Percentiles rank a stretch among this genome's conserved stretches.
Evolutionary conservation across 2,888 invertebrate species (phyloP).

Genomic region (Aplocera efformata): DNA sequence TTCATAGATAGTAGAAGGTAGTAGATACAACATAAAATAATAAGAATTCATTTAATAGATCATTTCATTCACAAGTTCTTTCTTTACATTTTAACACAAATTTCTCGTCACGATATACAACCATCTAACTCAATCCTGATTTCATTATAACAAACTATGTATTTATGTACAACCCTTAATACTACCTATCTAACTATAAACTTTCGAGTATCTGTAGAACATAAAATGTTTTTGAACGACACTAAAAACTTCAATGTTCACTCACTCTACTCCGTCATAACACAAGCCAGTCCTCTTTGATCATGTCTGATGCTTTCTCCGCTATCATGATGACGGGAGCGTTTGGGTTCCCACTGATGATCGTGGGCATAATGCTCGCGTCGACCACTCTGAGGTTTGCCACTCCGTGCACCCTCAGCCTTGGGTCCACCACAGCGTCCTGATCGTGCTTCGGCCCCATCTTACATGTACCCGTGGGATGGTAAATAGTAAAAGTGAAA

Average conservation of each 20-base stretch:
- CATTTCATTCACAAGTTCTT: slow-evolving; percentile 7
- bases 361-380: slow-evolving; percentile 93
- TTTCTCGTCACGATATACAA: not conserved
- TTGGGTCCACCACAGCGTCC: slow-evolving; percentile 89
- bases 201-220: slow-evolving; percentile 15
- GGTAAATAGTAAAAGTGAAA: slow-evolving; percentile 91
- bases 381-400: slow-evolving; percentile 89
- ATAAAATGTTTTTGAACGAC: slow-evolving; percentile 21
- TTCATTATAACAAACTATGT: slow-evolving; percentile 2
- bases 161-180: slow-evolving; percentile 30
- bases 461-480: slow-evolving; percentile 91
- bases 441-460: slow-evolving; percentile 90
- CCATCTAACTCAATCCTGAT: not conserved
- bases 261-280: slow-evolving; percentile 62
- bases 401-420: slow-evolving; percentile 88
- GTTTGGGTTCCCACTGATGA: slow-evolving; percentile 94
- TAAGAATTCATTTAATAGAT: slow-evolving; percentile 11
- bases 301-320: slow-evolving; percentile 93
- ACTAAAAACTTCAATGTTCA: slow-evolving; percentile 27
- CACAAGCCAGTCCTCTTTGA: slow-evolving; percentile 90
- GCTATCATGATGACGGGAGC: slow-evolving; percentile 95
- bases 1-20: no score
- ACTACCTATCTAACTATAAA: slow-evolving; percentile 16
- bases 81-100: slow-evolving; percentile 4
- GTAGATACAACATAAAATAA: no score